A percentile compares a stretch with the other conserved stretches of the same genome.
These are phyloP conservation scores for Alviniconcha marisindica DNA, from an alignment of 1,140 invertebrate genomes.

Conservation along the genomic window DNA sequence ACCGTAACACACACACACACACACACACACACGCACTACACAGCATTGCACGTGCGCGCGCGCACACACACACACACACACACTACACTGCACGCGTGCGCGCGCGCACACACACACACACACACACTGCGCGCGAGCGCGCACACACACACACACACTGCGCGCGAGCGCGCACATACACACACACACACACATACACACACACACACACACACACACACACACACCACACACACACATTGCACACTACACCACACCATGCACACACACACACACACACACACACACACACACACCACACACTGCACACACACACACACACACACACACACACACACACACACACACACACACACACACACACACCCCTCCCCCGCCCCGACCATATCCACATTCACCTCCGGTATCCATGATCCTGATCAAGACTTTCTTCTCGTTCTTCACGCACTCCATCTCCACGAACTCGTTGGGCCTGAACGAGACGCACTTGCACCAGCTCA, in stretches of 20 bases:
- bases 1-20: no score
- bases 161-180: not conserved
- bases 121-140: no score
- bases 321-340: constrained; percentile 24
- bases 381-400: constrained; percentile 27
- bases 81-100: no score
- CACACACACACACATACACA: not conserved
- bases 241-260: not conserved
- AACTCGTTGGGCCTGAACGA: constrained; percentile 30
- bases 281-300: not conserved
- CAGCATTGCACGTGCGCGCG: no score
- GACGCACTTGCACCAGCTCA: constrained; percentile 13
- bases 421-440: constrained; percentile 31
- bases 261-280: not conserved
- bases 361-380: not conserved
- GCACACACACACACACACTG: not conserved
- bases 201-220: constrained; percentile 20
- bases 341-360: constrained; percentile 31
- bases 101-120: not conserved
- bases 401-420: constrained; percentile 46
- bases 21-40: no score
- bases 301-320: not conserved
- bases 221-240: not conserved
- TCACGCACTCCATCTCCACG: constrained; percentile 31
- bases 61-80: no score